Evolutionary conservation across 1,140 invertebrate species (phyloP), one percentile per base, ranked within the genome.

Genomic region (Maniola jurtina): DNA sequence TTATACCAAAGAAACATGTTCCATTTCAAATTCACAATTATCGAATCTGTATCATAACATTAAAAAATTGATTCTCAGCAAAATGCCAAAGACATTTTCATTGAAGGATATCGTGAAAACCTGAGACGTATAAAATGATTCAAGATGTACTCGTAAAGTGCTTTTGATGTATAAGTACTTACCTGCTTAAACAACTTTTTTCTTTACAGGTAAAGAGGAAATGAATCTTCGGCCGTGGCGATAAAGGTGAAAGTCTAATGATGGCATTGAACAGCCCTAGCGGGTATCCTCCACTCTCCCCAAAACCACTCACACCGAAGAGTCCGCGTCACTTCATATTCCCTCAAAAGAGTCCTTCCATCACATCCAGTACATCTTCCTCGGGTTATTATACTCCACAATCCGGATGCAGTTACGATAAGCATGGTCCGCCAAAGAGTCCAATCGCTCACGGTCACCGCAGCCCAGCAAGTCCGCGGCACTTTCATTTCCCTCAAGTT

Each of bases 241-340:
- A 40, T 79, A 77, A 70, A 81, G 70, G 73, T 73, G 73, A 81
- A 77, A 64, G 57, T 71, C 38, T 61, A 70, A 72, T 54, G 64
- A 91, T 92, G 90, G 89, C 89, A 68, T 82, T 92, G 45, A 92
- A 92, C 73, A 92, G 90, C 72, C 90, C 90, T 1, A 88, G 90
- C 54, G 87, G 88, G 14, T 91, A 90, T 58, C 88, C 87, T 6
- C 90, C 90, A 40, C 71, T 91, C 25, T 91, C 89, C 11, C 90
- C 90, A n/a, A 91, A 91, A 70, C 84, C 89, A 3, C 81, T 85
- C 50, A 91, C 90, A 0, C 90, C 90, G 6, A 91, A 91, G 74
- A 91, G 88, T 65, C 90, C 90, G 6, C 77, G 89, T 6, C 90
- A 91, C 66, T 91, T 91, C 55, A 81, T 91, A 6, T 91, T 91